Evolutionary conservation across 2,113 vertebrate genomes (phyloP).

Genomic region (Mastomys natalensis): DNA sequence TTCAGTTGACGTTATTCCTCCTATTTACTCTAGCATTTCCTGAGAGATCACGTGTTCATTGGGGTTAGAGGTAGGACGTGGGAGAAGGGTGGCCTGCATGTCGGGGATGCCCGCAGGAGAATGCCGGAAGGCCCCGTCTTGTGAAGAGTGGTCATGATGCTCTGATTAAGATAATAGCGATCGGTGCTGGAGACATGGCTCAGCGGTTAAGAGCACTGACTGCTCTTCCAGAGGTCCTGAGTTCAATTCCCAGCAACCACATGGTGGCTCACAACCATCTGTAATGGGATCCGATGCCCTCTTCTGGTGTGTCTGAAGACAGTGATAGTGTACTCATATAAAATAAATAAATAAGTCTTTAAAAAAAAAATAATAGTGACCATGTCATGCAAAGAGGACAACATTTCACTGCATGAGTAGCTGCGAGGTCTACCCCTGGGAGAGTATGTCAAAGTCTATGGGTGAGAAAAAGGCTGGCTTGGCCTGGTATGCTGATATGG

Average conservation of each 20-base stretch:
- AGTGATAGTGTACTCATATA: too few relatives aligned
- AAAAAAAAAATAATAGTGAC: neutral
- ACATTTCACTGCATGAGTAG: neutral
- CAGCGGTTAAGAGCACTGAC: too few relatives aligned
- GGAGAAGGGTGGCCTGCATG: neutral
- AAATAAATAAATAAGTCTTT: too few relatives aligned
- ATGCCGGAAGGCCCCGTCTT: neutral
- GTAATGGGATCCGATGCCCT: too few relatives aligned
- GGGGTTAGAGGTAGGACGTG: neutral
- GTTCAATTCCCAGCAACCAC: too few relatives aligned
- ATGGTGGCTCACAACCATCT: too few relatives aligned
- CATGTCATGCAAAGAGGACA: neutral
- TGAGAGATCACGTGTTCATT: neutral
- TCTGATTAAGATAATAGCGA: neutral
- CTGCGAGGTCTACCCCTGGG: neutral
- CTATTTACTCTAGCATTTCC: neutral
- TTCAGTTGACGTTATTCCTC: neutral
- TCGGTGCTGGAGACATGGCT: too few relatives aligned
- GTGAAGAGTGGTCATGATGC: neutral
- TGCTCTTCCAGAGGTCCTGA: too few relatives aligned
- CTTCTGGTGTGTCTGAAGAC: too few relatives aligned
- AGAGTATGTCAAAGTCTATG: fast-evolving
- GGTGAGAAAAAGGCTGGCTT: neutral
- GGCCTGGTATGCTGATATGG: neutral
- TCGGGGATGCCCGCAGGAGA: too few relatives aligned